These are phyloP conservation scores for Pristis pectinata DNA, from an alignment of 2,797 vertebrate species.

Conservation along the genomic window DNA sequence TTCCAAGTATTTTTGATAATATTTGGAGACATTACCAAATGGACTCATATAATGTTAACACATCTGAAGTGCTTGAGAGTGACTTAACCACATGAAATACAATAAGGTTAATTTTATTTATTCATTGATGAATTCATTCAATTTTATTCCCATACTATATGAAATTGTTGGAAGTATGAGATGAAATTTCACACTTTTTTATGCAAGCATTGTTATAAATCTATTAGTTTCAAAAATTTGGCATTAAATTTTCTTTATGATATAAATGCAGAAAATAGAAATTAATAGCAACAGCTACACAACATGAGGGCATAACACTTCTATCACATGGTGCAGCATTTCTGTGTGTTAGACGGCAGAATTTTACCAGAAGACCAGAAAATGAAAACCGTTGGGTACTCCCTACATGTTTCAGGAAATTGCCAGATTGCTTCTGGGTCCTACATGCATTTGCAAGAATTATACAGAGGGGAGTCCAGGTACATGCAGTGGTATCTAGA, in stretches of 20 bases:
- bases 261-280: not conserved
- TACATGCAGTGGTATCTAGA: too few relatives aligned
- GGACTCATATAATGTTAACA: not conserved
- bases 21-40: not conserved
- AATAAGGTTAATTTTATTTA: not conserved
- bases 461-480: too few relatives aligned
- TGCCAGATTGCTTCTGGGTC: too few relatives aligned
- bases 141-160: not conserved
- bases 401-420: too few relatives aligned
- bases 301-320: not conserved
- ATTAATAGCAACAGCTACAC: not conserved
- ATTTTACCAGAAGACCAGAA: too few relatives aligned
- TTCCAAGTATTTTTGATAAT: too few relatives aligned
- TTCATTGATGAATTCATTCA: not conserved
- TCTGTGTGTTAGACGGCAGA: too few relatives aligned
- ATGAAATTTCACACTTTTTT: not conserved
- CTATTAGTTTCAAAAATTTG: not conserved
- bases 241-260: not conserved
- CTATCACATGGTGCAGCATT: not conserved
- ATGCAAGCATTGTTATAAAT: not conserved
- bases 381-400: too few relatives aligned
- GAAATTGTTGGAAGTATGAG: not conserved
- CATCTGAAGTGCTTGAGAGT: not conserved
- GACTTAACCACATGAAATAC: not conserved
- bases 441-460: too few relatives aligned